A percentile compares a stretch with the other conserved stretches of the same genome.
Evolutionary conservation across 2,113 vertebrate genomes (phyloP).

Genomic region (Odobenus rosmarus): DNA sequence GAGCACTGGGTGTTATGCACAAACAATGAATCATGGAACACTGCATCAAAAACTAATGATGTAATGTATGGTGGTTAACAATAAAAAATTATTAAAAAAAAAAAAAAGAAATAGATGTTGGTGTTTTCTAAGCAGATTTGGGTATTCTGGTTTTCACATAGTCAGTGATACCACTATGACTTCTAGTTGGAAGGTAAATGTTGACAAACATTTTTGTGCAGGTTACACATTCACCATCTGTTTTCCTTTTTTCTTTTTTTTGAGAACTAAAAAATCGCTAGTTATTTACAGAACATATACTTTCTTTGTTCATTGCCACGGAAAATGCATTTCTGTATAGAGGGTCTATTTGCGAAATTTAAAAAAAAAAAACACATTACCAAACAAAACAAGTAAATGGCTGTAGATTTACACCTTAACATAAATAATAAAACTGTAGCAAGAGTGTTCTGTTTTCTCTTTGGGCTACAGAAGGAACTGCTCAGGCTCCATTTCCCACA

Average conservation of each 20-base stretch:
- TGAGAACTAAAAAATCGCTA: neutral
- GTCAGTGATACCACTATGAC: neutral
- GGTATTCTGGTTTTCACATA: neutral
- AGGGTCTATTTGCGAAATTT: neutral
- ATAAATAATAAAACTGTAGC: neutral
- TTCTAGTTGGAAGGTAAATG: neutral
- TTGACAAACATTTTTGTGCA: neutral
- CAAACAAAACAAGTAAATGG: neutral
- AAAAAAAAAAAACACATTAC: neutral
- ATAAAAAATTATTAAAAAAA: too few relatives aligned
- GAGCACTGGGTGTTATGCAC: too few relatives aligned
- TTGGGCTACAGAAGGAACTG: neutral
- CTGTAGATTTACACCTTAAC: neutral
- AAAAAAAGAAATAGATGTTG: slow-evolving; percentile 29
- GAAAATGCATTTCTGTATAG: slow-evolving; percentile 8
- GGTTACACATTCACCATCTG: neutral
- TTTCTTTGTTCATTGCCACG: neutral
- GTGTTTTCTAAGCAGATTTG: neutral
- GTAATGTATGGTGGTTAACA: too few relatives aligned
- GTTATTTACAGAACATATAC: neutral
- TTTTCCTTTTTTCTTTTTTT: neutral
- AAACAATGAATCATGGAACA: too few relatives aligned
- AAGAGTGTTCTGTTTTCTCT: neutral
- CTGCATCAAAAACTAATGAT: too few relatives aligned
- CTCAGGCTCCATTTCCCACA: neutral